Conservation (phyloP, 2,888 invertebrate species). For the Ectropis crepuscularia region DNA sequence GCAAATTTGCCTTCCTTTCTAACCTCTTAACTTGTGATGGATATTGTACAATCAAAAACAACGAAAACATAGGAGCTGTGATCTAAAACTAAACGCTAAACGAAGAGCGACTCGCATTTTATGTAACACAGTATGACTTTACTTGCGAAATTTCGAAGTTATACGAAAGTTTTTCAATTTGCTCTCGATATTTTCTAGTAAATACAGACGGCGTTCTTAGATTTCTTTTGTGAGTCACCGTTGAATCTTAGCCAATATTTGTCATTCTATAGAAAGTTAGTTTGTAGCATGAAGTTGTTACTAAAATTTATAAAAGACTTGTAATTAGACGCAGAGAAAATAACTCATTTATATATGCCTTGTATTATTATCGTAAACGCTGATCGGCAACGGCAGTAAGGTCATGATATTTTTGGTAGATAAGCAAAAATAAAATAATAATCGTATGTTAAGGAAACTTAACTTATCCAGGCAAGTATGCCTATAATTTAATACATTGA, state of each 20-base stretch:
- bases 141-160: slow-evolving; percentile 1
- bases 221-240: slow-evolving; percentile 25
- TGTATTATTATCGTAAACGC: neutral
- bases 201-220: neutral
- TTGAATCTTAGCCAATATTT: slow-evolving; percentile 17
- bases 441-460: slow-evolving; percentile 1
- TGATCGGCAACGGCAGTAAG: neutral
- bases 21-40: no score
- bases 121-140: neutral
- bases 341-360: neutral
- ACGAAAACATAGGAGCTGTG: no score
- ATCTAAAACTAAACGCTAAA: no score
- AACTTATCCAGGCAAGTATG: neutral
- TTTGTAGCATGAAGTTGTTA: slow-evolving; percentile 3
- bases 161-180: slow-evolving; percentile 16
- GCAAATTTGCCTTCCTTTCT: no score
- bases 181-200: slow-evolving; percentile 14
- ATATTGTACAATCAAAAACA: no score
- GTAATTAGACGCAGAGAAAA: no score
- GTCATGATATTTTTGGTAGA: neutral
- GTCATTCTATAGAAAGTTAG: slow-evolving; percentile 16
- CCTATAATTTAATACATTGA: slow-evolving; percentile 1
- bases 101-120: no score
- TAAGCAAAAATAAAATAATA: neutral
- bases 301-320: neutral